A percentile compares a stretch with the other conserved stretches of the same genome.
Evolutionary conservation across 2,113 vertebrate species (phyloP).

Genomic region (Glareola pratincola): DNA sequence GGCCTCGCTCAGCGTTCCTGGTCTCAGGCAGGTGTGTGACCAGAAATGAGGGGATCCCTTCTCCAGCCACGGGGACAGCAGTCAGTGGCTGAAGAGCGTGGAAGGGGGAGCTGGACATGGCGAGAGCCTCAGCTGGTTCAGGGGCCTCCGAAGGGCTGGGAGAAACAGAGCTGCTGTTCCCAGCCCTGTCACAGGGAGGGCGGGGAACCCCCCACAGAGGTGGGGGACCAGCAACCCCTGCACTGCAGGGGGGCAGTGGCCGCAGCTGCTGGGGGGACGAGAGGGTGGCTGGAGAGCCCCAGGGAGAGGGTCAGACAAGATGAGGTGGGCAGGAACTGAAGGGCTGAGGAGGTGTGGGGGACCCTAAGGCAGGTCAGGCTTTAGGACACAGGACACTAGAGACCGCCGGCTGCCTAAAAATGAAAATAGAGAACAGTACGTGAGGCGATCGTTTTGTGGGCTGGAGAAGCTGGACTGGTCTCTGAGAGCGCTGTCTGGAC

Average conservation of each 20-base stretch:
- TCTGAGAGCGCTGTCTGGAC: not conserved
- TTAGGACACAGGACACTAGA: not conserved
- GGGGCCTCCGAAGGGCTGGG: not conserved
- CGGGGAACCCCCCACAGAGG: rapidly evolving
- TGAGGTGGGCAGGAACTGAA: not conserved
- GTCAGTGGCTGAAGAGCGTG: rapidly evolving
- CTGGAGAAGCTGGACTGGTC: not conserved
- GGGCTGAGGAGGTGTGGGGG: not conserved
- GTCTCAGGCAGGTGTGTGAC: rapidly evolving
- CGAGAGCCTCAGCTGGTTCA: rapidly evolving
- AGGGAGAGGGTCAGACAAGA: not conserved
- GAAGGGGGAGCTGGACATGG: not conserved
- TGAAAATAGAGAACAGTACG: not conserved
- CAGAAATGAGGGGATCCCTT: not conserved
- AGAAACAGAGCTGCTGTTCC: not conserved
- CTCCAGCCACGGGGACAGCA: not conserved
- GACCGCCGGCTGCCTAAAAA: not conserved
- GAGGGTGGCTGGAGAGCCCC: not conserved
- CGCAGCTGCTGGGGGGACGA: no score
- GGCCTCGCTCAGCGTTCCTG: rapidly evolving
- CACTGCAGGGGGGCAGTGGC: no score
- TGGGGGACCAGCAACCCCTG: not conserved
- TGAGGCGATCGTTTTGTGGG: not conserved
- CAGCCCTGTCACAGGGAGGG: not conserved
- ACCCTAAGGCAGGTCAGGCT: not conserved